These are phyloP conservation scores for Masticophis lateralis DNA, from an alignment of 2,797 vertebrate genomes.

Conservation along the genomic window DNA sequence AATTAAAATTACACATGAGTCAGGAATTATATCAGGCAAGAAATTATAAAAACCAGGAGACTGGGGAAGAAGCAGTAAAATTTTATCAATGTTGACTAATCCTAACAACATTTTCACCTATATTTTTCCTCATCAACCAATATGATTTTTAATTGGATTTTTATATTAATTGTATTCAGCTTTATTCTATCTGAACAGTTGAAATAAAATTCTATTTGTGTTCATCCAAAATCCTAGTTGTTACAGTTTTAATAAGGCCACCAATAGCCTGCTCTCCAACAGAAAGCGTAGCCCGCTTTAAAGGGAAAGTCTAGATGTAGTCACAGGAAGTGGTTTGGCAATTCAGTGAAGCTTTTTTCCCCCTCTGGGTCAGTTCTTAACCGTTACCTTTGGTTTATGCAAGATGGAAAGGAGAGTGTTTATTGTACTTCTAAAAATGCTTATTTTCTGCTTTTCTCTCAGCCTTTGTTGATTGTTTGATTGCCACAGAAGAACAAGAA, in stretches of 20 bases:
- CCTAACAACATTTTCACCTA: not conserved
- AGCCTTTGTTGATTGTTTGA: not conserved
- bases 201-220: not conserved
- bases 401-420: slow-evolving; percentile 10
- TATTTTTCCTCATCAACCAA: not conserved
- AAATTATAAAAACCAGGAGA: not conserved
- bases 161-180: slow-evolving; percentile 1
- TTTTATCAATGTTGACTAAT: not conserved
- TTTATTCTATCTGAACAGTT: not conserved
- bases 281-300: not conserved
- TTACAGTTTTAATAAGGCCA: accelerated
- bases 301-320: not conserved
- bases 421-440: not conserved
- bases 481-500: slow-evolving; percentile 40
- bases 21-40: not conserved
- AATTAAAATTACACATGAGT: not conserved
- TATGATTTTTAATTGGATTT: not conserved
- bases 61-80: not conserved
- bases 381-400: not conserved
- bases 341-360: not conserved
- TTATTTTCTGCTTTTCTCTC: slow-evolving; percentile 21
- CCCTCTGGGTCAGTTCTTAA: not conserved
- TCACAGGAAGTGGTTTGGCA: not conserved
- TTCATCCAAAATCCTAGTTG: not conserved
- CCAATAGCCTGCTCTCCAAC: not conserved